Evolutionary conservation across 2,113 vertebrate species (phyloP), one percentile per base, ranked within the genome.

Genomic region (Pteronura brasiliensis): DNA sequence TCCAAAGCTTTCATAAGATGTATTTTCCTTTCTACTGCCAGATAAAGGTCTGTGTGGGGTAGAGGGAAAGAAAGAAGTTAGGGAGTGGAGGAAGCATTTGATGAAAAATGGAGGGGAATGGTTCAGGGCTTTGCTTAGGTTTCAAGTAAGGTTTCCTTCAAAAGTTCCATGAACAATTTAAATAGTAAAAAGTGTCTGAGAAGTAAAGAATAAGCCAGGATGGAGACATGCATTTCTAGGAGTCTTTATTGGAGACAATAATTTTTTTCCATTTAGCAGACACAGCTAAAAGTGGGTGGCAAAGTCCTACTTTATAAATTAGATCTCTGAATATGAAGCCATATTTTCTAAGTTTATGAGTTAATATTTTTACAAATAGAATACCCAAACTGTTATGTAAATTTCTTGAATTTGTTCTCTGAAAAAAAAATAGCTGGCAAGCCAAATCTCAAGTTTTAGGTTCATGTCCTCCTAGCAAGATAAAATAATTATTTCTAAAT

Each of bases 11-110:
- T 94, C 84, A 34, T 90, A 97, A 97, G 52, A 94, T 47, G 52
- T 93, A 91, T 94, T 91, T 95, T 96, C 95, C 96, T 98, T 96
- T 97, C 93, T 88, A 61, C 71, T 95, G 61, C 25, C 87, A 93
- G 63, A 97, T 95, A 96, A 97, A 88, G 72, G 65, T 96, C 88
- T 89, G 13, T 95, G 69, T 97, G 20, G 57, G 25, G 44, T 88
- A 86, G n/a, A 92, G 76, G 10, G 27, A 15, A 88, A 88, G 88
- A 65, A 88, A 81, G 72, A 95, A 81, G 74, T 52, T 77, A 85
- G 52, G 7, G n/a, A 86, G 7, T 29, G 2, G 39, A 93, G 7
- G 52, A 95, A 91, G 34, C 65, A 80, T 92, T 90, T 95, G 89
- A 95, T 95, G 52, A 87, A 92, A 95, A 96, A 88, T 77, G 39